phyloP scores from a whole-genome alignment of 2,888 invertebrate species.

The Aspidiotus destructor region DNA sequence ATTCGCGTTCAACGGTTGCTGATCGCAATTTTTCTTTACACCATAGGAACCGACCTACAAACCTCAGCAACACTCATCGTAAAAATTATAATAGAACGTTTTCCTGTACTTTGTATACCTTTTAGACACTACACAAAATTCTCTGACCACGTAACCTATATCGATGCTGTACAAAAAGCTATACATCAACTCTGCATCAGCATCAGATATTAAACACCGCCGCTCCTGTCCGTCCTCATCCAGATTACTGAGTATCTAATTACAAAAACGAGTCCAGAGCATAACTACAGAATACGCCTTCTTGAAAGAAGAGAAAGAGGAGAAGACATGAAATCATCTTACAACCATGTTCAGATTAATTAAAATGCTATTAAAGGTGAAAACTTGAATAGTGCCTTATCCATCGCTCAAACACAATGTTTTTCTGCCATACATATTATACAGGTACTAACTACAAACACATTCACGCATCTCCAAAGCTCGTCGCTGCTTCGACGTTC shows the following conservation, averaged over 20 bases:
- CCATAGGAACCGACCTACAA: too few species aligned
- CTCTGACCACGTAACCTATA: conserved; percentile 2
- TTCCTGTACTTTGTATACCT: too few species aligned
- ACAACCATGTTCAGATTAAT: conserved; percentile 4
- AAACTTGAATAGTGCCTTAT: background rate
- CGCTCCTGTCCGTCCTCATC: too few species aligned
- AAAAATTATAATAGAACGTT: too few species aligned
- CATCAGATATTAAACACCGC: background rate
- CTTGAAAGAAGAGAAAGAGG: background rate
- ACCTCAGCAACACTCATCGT: too few species aligned
- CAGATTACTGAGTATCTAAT: too few species aligned
- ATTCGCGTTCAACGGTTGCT: too few species aligned
- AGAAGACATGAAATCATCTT: background rate
- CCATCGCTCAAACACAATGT: background rate
- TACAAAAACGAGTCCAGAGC: too few species aligned
- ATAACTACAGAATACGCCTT: background rate
- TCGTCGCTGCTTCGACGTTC: background rate
- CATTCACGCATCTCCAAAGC: background rate
- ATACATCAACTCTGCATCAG: background rate
- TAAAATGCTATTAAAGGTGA: conserved; percentile 4
- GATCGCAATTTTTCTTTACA: too few species aligned
- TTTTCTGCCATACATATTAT: background rate
- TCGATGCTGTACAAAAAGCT: background rate
- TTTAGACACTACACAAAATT: background rate
- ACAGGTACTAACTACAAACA: too few species aligned